phyloP scores from a whole-genome alignment of 2,888 invertebrate genomes.

The Strigamia maritima region DNA sequence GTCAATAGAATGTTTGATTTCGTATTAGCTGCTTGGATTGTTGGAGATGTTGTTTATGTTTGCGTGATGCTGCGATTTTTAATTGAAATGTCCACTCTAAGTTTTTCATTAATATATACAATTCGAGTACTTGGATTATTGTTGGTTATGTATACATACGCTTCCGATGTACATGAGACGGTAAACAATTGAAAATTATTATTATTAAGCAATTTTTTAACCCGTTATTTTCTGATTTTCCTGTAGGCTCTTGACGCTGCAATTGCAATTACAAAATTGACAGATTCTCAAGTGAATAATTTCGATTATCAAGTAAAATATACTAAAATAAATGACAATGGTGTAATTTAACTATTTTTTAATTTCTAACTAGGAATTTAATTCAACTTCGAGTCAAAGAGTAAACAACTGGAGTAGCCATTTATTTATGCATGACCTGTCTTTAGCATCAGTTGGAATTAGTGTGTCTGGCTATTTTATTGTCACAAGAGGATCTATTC shows the following conservation, averaged over 20 bases:
- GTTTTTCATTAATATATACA: background rate
- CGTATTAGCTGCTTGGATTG: background rate
- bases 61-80: background rate
- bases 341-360: too few relatives aligned
- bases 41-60: background rate
- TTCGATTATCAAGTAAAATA: background rate
- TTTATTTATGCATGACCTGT: background rate
- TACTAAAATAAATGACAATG: too few relatives aligned
- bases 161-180: too few relatives aligned
- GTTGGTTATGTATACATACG: background rate
- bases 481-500: background rate
- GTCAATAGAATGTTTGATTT: background rate
- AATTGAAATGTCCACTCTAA: background rate
- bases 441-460: background rate
- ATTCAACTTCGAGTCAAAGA: background rate
- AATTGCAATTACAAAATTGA: background rate
- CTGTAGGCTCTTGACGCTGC: background rate
- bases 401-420: background rate
- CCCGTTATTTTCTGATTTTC: background rate
- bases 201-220: too few relatives aligned
- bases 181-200: too few relatives aligned
- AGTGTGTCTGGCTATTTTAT: background rate
- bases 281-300: background rate
- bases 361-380: too few relatives aligned
- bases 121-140: background rate